Base-by-base conservation (phyloP, 2,113 vertebrate species). In the Myodes glareolus region DNA sequence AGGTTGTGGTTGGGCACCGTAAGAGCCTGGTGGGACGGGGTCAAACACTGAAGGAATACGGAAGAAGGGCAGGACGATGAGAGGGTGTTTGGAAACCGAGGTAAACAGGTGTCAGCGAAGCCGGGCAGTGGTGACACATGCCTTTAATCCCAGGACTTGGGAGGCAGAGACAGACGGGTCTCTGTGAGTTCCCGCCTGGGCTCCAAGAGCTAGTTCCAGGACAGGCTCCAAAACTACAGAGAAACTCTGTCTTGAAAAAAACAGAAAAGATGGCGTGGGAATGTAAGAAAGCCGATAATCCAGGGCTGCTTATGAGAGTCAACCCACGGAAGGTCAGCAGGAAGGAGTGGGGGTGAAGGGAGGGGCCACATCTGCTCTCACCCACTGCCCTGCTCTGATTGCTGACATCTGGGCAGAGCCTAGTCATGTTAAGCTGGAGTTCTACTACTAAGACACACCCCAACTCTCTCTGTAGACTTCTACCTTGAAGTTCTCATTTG, bases 271-370 rank as follows among this genome's bases (percentile, higher is more conserved):
- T 12, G 63, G 33, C 7, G 0, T 39, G 16, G 45, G 58, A 45
- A 11, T 76, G 10, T 17, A 77, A 85, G 36, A 61, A 78, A 45
- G 12, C 1, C 6, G 52, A 61, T 63, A 39, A 65, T 16, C 31
- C 23, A 10, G 50, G 19, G 33, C 29, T 25, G 55, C 10, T 31
- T 23, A 23, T 67, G 84, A 29, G 9, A 67, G 39, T 33, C 42
- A 19, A 19, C n/a, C 6, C 0, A 10, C 36, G 29, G 58, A 47
- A 10, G 12, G 31, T 33, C 0, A 33, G 8, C 2, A 9, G 25
- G 31, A 42, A 52, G 50, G 27, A 33, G 5, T 36, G 42, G 50
- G 68, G 16, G 13, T 89, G 50, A 72, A 27, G 29, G 31, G 85
- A n/a, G 21, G 47, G 33, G 7, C 55, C 36, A 42, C 4, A 42